phyloP scores from a whole-genome alignment of 2,888 invertebrate genomes.

The Fabriciana adippe region DNA sequence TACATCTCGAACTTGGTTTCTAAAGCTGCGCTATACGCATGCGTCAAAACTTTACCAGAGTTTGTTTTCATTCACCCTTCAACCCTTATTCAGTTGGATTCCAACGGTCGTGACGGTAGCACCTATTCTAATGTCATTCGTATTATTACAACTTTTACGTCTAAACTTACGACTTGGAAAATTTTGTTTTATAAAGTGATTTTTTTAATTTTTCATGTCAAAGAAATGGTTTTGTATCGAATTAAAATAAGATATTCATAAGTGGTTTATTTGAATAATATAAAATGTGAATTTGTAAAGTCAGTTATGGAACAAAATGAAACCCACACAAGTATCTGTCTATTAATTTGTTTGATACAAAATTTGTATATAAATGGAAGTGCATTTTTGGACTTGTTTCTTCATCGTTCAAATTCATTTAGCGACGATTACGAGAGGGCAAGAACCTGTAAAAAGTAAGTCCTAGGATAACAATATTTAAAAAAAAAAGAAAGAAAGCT shows the following conservation, averaged over 20 bases:
- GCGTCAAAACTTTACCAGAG: constrained; percentile 53
- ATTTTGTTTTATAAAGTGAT: constrained; percentile 11
- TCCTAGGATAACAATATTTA: constrained; percentile 29
- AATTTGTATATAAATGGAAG: constrained; percentile 74
- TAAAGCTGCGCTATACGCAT: constrained; percentile 53
- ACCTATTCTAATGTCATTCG: constrained; percentile 43
- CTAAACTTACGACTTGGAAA: constrained; percentile 21
- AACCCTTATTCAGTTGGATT: constrained; percentile 58
- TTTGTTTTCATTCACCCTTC: constrained; percentile 54
- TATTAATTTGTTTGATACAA: constrained; percentile 55
- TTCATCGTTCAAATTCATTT: constrained; percentile 59
- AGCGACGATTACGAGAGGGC: constrained; percentile 54
- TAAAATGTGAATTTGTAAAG: constrained; percentile 38
- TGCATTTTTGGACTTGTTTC: constrained; percentile 66
- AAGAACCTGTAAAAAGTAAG: constrained; percentile 64
- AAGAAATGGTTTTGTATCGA: neutral
- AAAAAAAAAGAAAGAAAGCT: too few species aligned
- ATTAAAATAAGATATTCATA: constrained; percentile 15
- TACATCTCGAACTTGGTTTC: constrained; percentile 40
- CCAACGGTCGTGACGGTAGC: constrained; percentile 46
- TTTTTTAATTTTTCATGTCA: constrained; percentile 2
- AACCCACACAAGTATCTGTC: constrained; percentile 49
- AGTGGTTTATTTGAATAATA: constrained; percentile 21
- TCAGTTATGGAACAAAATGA: constrained; percentile 71
- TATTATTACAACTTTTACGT: constrained; percentile 50